These are phyloP conservation scores for Xenentodon cancila DNA, from an alignment of 2,797 vertebrate species.

Conservation along the genomic window DNA sequence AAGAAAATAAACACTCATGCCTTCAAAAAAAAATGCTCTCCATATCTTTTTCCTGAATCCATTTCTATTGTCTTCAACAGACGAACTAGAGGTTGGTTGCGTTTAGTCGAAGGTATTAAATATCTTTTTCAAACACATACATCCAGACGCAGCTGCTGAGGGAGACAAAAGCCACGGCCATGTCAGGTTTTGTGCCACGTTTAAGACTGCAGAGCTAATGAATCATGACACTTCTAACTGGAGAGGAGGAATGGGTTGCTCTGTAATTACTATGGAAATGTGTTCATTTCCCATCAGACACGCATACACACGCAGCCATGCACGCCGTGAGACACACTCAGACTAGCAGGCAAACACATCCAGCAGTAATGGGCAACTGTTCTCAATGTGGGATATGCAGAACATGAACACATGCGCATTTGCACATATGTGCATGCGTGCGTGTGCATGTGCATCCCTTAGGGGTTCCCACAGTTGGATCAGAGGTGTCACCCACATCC, in stretches of 20 bases:
- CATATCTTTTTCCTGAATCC: conserved; percentile 24
- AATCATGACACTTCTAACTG: conserved; percentile 82
- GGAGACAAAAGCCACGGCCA: conserved; percentile 61
- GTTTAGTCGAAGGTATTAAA: conserved; percentile 39
- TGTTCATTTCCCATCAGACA: conserved; percentile 76
- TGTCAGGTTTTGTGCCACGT: conserved; percentile 67
- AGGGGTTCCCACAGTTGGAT: conserved; percentile 58
- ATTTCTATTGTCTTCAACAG: conserved; percentile 21
- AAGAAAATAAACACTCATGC: conserved; percentile 1
- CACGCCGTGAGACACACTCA: conserved; percentile 40
- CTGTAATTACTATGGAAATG: conserved; percentile 84
- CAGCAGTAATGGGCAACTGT: conserved; percentile 35
- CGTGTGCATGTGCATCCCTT: conserved; percentile 5
- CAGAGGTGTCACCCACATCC: conserved; percentile 70
- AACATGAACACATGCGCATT: conserved; percentile 15
- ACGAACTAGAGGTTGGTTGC: conserved; percentile 29
- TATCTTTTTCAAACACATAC: conserved; percentile 33
- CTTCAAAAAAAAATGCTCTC: conserved; percentile 13
- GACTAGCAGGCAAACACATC: conserved; percentile 43
- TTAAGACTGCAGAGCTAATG: conserved; percentile 78
- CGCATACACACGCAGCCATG: conserved; percentile 41
- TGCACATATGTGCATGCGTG: conserved; percentile 18
- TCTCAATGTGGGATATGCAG: conserved; percentile 32
- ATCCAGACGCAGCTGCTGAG: conserved; percentile 55
- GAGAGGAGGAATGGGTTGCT: conserved; percentile 78